Evolutionary conservation across 2,113 vertebrate genomes (phyloP).

Genomic region (Pseudorectes ferrugineus): DNA sequence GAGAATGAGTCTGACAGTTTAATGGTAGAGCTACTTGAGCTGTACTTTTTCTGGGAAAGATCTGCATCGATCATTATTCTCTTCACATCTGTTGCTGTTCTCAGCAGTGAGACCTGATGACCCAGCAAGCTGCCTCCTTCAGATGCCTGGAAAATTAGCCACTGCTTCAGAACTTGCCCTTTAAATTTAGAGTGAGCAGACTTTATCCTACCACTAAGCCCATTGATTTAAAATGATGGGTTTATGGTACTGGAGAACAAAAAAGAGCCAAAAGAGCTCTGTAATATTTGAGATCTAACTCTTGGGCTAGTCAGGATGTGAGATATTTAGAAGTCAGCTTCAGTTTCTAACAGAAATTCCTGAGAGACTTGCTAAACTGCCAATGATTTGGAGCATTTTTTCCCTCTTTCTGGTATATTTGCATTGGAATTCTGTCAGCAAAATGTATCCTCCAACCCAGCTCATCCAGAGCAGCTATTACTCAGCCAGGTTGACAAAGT

Average conservation of each 20-base stretch:
- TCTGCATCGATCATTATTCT: background rate
- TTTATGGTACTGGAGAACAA: background rate
- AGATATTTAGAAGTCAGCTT: background rate
- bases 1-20: background rate
- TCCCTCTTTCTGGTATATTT: background rate
- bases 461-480: background rate
- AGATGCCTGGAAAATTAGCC: background rate
- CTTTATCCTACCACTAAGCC: background rate
- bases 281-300: background rate
- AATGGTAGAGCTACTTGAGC: background rate
- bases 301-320: background rate
- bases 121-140: background rate
- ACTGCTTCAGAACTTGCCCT: background rate
- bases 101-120: background rate
- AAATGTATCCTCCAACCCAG: background rate
- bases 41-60: background rate
- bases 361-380: background rate
- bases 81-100: background rate
- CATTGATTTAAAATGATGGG: background rate
- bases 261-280: background rate
- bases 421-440: conserved; percentile 10
- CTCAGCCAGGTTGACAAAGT: background rate
- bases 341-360: background rate
- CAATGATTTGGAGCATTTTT: background rate
- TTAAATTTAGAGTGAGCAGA: background rate